phyloP scores from a whole-genome alignment of 2,888 invertebrate genomes.

The Xylota sylvarum region DNA sequence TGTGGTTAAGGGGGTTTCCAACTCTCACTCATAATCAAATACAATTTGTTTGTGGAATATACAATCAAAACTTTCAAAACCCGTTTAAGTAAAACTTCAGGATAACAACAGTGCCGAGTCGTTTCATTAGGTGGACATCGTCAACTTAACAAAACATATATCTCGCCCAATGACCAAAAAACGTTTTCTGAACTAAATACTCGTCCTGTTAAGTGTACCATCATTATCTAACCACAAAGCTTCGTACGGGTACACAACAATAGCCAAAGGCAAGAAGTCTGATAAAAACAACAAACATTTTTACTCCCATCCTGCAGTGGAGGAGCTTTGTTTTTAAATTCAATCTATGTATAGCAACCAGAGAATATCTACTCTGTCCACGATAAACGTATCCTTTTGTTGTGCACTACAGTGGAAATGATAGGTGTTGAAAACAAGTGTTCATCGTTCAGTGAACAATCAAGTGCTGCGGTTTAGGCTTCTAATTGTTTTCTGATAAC shows the following conservation, averaged over 20 bases:
- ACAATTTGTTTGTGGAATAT: slow-evolving; percentile 13
- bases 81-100: not conserved
- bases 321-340: slow-evolving; percentile 8
- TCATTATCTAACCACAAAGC: not conserved
- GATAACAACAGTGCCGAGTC: not conserved
- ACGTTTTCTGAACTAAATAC: not conserved
- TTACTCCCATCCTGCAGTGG: not conserved
- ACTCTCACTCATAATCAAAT: slow-evolving; percentile 22
- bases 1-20: not conserved
- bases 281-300: no score
- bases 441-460: not conserved
- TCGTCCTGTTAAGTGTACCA: not conserved
- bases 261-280: not conserved
- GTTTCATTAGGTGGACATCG: not conserved
- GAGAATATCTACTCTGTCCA: not conserved
- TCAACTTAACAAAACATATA: not conserved
- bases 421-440: not conserved
- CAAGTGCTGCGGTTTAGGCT: not conserved
- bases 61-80: slow-evolving; percentile 24
- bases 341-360: slow-evolving; percentile 17
- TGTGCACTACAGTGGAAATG: not conserved
- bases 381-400: not conserved
- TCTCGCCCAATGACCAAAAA: not conserved
- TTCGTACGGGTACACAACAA: not conserved
- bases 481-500: not conserved